Percentiles rank a stretch among this genome's conserved stretches.
Evolutionary conservation across 2,888 invertebrate genomes (phyloP).

Genomic region (Ectemnius lituratus): DNA sequence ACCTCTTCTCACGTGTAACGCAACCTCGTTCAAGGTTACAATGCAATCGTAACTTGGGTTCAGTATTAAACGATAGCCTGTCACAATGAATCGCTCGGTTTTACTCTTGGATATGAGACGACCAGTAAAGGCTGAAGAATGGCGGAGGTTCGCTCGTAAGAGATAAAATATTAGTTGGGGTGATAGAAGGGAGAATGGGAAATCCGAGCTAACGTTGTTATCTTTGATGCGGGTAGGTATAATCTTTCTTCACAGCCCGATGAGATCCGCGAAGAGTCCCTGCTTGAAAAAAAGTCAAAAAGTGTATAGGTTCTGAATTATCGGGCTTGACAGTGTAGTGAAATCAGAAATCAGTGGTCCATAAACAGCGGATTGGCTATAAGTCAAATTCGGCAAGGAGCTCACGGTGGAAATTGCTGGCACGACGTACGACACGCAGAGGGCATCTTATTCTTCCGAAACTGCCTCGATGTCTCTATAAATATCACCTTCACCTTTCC

Average conservation of each 20-base stretch:
- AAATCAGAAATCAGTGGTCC: neutral
- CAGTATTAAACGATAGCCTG: slow-evolving; percentile 6
- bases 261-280: slow-evolving; percentile 21
- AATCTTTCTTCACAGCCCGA: slow-evolving; percentile 49
- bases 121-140: slow-evolving; percentile 52
- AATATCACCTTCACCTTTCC: slow-evolving; percentile 20
- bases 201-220: slow-evolving; percentile 41
- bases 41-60: too few relatives aligned
- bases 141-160: slow-evolving; percentile 29
- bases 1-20: neutral
- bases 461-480: slow-evolving; percentile 17
- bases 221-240: slow-evolving; percentile 58
- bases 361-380: neutral
- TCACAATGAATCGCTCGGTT: neutral
- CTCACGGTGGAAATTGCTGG: too few relatives aligned
- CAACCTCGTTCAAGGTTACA: neutral
- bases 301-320: too few relatives aligned
- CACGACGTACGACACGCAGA: too few relatives aligned
- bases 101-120: slow-evolving; percentile 28
- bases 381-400: slow-evolving; percentile 20
- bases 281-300: neutral
- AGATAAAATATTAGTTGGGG: slow-evolving; percentile 54
- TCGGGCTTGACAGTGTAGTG: too few relatives aligned
- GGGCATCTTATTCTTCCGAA: slow-evolving; percentile 14
- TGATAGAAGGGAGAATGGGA: slow-evolving; percentile 11